These are phyloP conservation scores for Notocelia uddmanniana DNA, from an alignment of 2,888 invertebrate species.

Conservation along the genomic window DNA sequence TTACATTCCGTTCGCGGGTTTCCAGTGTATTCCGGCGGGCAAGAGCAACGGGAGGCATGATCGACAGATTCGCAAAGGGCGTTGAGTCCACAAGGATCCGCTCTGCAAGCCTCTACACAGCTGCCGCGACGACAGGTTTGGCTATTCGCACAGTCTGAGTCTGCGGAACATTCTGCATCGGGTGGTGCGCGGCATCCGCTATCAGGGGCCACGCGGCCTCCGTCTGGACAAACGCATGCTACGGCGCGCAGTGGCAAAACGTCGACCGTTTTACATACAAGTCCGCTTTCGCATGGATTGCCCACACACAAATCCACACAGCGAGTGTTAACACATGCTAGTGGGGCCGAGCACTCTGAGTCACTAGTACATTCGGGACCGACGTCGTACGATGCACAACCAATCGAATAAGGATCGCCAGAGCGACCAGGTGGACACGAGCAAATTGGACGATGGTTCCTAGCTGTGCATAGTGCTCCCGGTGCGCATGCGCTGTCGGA, in stretches of 20 bases:
- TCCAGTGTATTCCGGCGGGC: slow-evolving; percentile 91
- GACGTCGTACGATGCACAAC: slow-evolving; percentile 69
- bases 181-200: slow-evolving; percentile 89
- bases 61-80: slow-evolving; percentile 91
- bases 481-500: slow-evolving; percentile 93
- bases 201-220: slow-evolving; percentile 90
- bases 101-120: slow-evolving; percentile 92
- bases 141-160: slow-evolving; percentile 90
- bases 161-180: slow-evolving; percentile 88
- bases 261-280: slow-evolving; percentile 92
- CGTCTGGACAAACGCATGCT: slow-evolving; percentile 94
- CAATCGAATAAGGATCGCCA: slow-evolving; percentile 91
- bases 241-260: slow-evolving; percentile 93
- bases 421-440: slow-evolving; percentile 90
- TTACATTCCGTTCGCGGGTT: slow-evolving; percentile 93
- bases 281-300: slow-evolving; percentile 91
- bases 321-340: slow-evolving; percentile 91
- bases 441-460: slow-evolving; percentile 92
- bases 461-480: slow-evolving; percentile 91
- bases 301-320: slow-evolving; percentile 93
- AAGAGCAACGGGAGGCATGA: slow-evolving; percentile 92
- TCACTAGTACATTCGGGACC: slow-evolving; percentile 90
- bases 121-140: slow-evolving; percentile 91
- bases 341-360: slow-evolving; percentile 90
- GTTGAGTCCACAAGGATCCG: slow-evolving; percentile 92